Evolutionary conservation across 2,888 invertebrate species (phyloP).

Genomic region (Drosophila flavopinicola): DNA sequence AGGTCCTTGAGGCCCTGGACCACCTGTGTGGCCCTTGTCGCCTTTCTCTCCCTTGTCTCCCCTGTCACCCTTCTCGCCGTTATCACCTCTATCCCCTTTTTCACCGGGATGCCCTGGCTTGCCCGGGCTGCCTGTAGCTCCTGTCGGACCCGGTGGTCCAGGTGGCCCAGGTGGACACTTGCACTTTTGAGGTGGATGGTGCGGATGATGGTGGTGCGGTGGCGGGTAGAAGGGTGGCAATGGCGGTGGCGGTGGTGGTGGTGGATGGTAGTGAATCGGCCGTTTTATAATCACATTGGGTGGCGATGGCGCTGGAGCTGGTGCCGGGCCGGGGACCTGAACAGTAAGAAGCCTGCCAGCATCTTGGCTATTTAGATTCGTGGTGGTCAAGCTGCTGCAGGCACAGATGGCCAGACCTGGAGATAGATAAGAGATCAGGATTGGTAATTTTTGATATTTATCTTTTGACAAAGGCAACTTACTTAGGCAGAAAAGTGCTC

Average conservation of each 20-base stretch:
- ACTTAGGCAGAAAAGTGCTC: constrained; percentile 31
- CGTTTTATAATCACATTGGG: constrained; percentile 36
- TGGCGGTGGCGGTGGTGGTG: constrained; percentile 6
- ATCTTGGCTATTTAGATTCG: background rate
- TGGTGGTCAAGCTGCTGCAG: constrained; percentile 13
- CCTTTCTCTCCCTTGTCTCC: constrained; percentile 30
- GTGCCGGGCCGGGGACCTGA: constrained; percentile 13
- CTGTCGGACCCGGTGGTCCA: constrained; percentile 38
- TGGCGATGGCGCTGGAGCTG: constrained; percentile 27
- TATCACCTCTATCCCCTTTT: constrained; percentile 33
- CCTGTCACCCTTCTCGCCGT: constrained; percentile 13
- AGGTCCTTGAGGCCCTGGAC: constrained; percentile 29
- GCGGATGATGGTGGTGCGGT: constrained; percentile 19
- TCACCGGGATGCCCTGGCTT: constrained; percentile 31
- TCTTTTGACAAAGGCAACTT: constrained; percentile 2
- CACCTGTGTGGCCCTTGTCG: constrained; percentile 25
- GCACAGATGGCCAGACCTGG: constrained; percentile 26
- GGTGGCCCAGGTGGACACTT: constrained; percentile 46
- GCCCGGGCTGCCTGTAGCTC: constrained; percentile 23
- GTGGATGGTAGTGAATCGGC: constrained; percentile 23
- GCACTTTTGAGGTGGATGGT: constrained; percentile 19
- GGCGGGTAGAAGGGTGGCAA: constrained; percentile 20
- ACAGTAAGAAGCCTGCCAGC: constrained; percentile 21
- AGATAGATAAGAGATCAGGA: background rate
- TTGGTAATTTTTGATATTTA: background rate